Conservation (phyloP, 2,888 invertebrate species). For the Cataglyphis albicans region DNA sequence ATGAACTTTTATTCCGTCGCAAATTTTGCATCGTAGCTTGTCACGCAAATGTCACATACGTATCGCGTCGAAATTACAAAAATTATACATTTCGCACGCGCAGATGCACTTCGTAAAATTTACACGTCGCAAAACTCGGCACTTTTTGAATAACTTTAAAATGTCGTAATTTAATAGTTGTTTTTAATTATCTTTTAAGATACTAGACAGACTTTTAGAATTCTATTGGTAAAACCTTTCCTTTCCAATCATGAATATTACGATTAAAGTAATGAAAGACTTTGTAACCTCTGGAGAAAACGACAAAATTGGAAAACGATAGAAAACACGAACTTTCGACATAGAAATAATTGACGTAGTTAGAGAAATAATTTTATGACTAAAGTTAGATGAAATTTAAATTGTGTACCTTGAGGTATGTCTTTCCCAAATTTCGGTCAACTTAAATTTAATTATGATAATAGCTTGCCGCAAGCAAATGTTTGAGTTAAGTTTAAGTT, state of each 20-base stretch:
- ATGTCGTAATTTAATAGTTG: neutral
- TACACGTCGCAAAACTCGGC: neutral
- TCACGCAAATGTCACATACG: neutral
- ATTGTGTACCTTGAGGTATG: neutral
- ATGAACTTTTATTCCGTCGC: slow-evolving; percentile 28
- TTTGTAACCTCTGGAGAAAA: neutral
- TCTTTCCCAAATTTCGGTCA: slow-evolving; percentile 21
- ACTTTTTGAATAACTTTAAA: slow-evolving; percentile 20
- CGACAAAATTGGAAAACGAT: slow-evolving; percentile 23
- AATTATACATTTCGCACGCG: neutral
- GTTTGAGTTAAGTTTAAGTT: slow-evolving; percentile 9
- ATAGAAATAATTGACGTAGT: slow-evolving; percentile 27
- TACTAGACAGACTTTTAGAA: slow-evolving; percentile 22
- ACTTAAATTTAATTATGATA: slow-evolving; percentile 22
- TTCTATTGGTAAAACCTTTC: neutral
- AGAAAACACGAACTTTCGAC: slow-evolving; percentile 17
- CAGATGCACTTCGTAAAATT: slow-evolving; percentile 14
- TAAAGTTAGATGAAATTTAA: slow-evolving; percentile 18
- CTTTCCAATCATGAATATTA: slow-evolving; percentile 10
- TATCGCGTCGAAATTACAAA: slow-evolving; percentile 18
- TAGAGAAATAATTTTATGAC: slow-evolving; percentile 22
- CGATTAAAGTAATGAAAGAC: slow-evolving; percentile 22
- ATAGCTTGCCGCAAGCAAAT: neutral
- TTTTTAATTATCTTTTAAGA: slow-evolving; percentile 1
- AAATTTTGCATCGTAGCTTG: neutral